Evolutionary conservation across 2,888 invertebrate species (phyloP), one percentile per base, ranked within the genome.

Genomic region (Girardia tigrina): DNA sequence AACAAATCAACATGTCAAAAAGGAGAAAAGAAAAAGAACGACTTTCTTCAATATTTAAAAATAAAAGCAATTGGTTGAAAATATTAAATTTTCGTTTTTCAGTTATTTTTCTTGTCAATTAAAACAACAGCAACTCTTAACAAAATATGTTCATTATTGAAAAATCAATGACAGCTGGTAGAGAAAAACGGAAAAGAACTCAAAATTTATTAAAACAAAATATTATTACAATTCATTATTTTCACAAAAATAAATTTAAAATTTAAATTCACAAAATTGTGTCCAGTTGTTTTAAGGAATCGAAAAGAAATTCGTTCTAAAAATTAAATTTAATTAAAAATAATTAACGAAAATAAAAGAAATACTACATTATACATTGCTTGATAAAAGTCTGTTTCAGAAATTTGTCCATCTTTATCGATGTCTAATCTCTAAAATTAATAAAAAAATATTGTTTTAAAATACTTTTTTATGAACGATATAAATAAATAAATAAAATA

Each of bases 331-430:
- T n/a, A n/a, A 36, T 12, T 36, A 36, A 36, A 36, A 36, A 36
- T 12, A 36, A 12, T 36, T 16, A 36, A 8, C 8, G 16, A 36
- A 36, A 36, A 36, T 12, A 36, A 36, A 8, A 12, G 2, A 8
- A 4, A 56, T 56, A 20, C n/a, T 56, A 56, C 56, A 56, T 56
- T 56, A n/a, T 56, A 56, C 56, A 56, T 56, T 56, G 56, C 56
- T 56, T 56, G 56, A n/a, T 56, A 56, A 16, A 56, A 56, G 23
- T 56, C 56, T 56, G 56, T 12, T 56, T 56, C 56, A 56, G 56
- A 56, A 8, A 56, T 56, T 56, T 56, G 56, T 8, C 56, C 56
- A 56, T 56, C 56, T 56, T 56, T 56, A 23, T 56, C 56, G n/a
- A 56, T 56, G 56, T 56, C 56, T 4, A 56, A 23, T n/a, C 56